These are phyloP conservation scores for Lepidurus arcticus DNA, from an alignment of 1,140 invertebrate species.

Conservation along the genomic window DNA sequence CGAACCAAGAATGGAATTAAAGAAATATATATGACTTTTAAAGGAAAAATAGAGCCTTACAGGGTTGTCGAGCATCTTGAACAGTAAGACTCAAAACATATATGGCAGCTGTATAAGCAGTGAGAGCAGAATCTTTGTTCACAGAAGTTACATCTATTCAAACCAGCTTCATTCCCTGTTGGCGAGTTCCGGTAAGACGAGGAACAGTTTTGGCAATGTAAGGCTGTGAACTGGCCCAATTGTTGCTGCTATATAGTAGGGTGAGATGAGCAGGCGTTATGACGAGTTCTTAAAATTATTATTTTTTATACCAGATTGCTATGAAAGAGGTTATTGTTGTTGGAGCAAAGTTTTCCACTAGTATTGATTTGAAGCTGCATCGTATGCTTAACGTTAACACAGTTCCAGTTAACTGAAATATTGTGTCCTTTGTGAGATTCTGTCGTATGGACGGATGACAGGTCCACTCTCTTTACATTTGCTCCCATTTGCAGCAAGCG, in stretches of 20 bases:
- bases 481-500: slow-evolving; percentile 19
- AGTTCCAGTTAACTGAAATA: not conserved
- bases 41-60: not conserved
- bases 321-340: not conserved
- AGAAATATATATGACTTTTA: not conserved
- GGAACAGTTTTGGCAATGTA: not conserved
- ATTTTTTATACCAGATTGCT: not conserved
- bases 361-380: not conserved
- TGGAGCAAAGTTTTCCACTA: not conserved
- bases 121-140: not conserved
- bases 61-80: slow-evolving; percentile 19
- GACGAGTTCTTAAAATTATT: not conserved
- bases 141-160: slow-evolving; percentile 14
- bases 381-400: not conserved
- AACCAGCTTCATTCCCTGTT: not conserved
- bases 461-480: not conserved
- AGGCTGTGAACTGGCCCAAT: not conserved
- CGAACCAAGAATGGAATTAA: not conserved
- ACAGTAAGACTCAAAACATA: slow-evolving; percentile 5
- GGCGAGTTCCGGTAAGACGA: not conserved
- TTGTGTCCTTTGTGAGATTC: not conserved
- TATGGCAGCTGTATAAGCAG: not conserved
- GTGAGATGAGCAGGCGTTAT: not conserved
- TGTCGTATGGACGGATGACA: not conserved
- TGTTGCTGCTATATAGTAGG: not conserved